Evolutionary conservation across 1,140 invertebrate species (phyloP), one percentile per base, ranked within the genome.

Genomic region (Pseudomyrmex flavicornis): DNA sequence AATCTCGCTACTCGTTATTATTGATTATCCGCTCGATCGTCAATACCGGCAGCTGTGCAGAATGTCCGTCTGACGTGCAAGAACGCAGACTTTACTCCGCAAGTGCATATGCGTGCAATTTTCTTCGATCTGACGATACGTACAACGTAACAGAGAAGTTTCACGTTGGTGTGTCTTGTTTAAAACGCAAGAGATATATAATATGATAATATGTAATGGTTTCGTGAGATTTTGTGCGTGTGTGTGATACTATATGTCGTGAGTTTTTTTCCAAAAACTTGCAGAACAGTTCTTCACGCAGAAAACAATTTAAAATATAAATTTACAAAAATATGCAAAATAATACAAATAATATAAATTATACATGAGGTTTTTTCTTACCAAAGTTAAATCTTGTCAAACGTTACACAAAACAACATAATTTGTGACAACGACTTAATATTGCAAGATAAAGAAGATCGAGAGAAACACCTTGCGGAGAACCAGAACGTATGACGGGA

Each of bases 11-110:
- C 61, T 85, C 62, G 48, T 70, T 66, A 82, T 89, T 87, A 90
- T 87, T 87, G 84, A 89, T 89, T 90, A 90, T 75, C 66, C 83
- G 83, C 70, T 85, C 70, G 83, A 84, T 87, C 87, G 72, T 73
- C 87, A 48, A 58, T 86, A 84, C 74, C 88, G 12, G 74, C 83
- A 82, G 84, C 85, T 59, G 82, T 46, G 20, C 48, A 10, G 62
- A 66, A 77, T 54, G 26, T 44, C 50, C 3, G 13, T n/a, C 63
- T n/a, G 52, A 69, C 75, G 52, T 77, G 73, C 59, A 63, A 75
- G 73, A 75, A 75, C 59, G 73, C 58, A 2, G 17, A 17, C 52
- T 69, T 77, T 68, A 77, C n/a, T 17, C 26, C 1, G 48, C 17
- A 54, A 76, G 26, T 76, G 35, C 35, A 35, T 35, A 66, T 48